Evolutionary conservation across 1,140 invertebrate genomes (phyloP).

Genomic region (Tigriopus japonicus): DNA sequence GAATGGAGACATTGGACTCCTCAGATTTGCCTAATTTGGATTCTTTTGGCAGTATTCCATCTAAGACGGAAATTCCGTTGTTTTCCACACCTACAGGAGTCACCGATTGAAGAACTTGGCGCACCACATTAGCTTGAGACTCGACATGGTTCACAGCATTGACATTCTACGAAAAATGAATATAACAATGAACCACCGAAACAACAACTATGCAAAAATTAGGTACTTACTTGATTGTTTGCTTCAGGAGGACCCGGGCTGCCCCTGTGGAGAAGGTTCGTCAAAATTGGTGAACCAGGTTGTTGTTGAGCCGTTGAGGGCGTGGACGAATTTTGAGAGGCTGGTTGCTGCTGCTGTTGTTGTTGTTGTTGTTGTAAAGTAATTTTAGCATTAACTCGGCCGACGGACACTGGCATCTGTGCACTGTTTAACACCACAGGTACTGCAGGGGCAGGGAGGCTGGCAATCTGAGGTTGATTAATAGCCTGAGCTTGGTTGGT

Average conservation of each 20-base stretch:
- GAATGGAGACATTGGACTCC: no score
- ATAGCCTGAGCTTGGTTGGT: neutral
- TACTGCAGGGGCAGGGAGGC: neutral
- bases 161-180: no score
- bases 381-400: neutral
- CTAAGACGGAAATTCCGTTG: no score
- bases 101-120: no score
- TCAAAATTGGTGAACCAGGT: conserved; percentile 2
- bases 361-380: neutral
- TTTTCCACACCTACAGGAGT: no score
- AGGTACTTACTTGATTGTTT: neutral
- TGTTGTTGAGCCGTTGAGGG: neutral
- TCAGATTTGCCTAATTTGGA: no score
- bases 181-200: no score
- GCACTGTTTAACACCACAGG: neutral
- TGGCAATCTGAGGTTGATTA: neutral
- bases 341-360: neutral
- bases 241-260: neutral
- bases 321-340: neutral
- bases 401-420: neutral
- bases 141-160: no score
- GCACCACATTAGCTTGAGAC: no score
- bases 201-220: no score
- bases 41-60: no score
- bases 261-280: neutral